phyloP scores from a whole-genome alignment of 2,888 invertebrate species.

The Seira sanloemensis region DNA sequence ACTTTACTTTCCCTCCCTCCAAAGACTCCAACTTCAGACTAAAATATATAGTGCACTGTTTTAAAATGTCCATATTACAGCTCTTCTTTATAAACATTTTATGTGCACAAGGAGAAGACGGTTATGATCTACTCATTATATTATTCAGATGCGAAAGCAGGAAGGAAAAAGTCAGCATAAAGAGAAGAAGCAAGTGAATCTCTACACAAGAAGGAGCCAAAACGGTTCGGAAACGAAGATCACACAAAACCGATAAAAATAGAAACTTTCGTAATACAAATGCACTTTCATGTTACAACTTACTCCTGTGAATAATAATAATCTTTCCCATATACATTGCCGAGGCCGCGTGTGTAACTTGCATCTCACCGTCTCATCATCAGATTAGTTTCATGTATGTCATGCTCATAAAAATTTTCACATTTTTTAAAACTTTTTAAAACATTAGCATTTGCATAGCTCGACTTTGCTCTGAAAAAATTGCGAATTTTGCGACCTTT shows the following conservation, averaged over 20 bases:
- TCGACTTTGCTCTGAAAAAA: constrained; percentile 13
- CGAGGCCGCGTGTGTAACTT: neutral
- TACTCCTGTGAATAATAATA: too few species aligned
- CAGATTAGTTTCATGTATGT: constrained; percentile 11
- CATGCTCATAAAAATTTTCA: neutral
- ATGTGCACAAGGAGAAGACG: neutral
- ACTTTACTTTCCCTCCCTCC: neutral
- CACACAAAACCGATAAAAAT: neutral
- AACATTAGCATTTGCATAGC: neutral
- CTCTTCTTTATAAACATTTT: neutral
- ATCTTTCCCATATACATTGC: neutral
- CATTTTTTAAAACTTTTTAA: neutral
- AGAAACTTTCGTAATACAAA: neutral
- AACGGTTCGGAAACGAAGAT: neutral
- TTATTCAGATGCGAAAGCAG: too few species aligned
- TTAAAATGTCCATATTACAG: neutral
- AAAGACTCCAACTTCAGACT: neutral
- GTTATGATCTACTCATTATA: neutral
- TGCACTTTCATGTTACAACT: too few species aligned
- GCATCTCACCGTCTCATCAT: neutral
- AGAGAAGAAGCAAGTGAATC: too few species aligned
- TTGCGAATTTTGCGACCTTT: neutral
- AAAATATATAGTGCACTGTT: too few species aligned
- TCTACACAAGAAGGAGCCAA: neutral
- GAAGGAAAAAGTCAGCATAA: too few species aligned